Base-by-base conservation (phyloP, 1,140 invertebrate genomes). In the Saccostrea echinata region DNA sequence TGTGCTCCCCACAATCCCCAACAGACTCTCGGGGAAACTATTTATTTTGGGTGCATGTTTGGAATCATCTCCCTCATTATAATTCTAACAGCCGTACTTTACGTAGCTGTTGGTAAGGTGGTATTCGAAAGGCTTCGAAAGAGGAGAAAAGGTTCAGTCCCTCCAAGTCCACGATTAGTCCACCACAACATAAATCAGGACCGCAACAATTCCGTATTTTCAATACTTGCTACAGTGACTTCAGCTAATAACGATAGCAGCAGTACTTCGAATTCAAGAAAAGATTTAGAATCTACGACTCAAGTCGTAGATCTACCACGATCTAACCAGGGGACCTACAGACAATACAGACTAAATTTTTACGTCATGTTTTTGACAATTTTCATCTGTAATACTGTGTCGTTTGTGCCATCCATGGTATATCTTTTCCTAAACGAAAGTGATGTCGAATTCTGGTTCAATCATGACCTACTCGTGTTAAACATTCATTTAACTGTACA, bases 1-100 rank as follows among this genome's bases (percentile, higher is more conserved):
- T 71, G 68, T 71, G 68, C 68, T 71, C 68, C 68, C 68, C 68
- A 71, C 27, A 71, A 71, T 71, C 68, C 68, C 3, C 11, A 33
- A 30, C 68, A 71, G 27, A 71, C 27, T 1, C 16, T 71, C 9
- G 68, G 16, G 27, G 68, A 71, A 30, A 71, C 24, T 30, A 71
- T 71, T 33, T 71, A 71, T 16, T 71, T 71, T 27, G 68, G 68
- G 30, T 30, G 24, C 27, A 71, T 71, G 68, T 71, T 71, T 71
- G 68, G 68, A 3, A 33, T 71, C 13, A 71, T 71, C 27, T 71
- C 68, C 16, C 9, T 30, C 68, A 71, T 71, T 33, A 71, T 71
- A 16, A 30, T 71, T 30, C 3, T 30, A 1, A 71, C 68, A 11
- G 68, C 24, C 11, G 12, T 27, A 2, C 68, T 71, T 33, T 71